Conservation (phyloP, 2,113 vertebrate genomes). For the Butorides virescens region DNA sequence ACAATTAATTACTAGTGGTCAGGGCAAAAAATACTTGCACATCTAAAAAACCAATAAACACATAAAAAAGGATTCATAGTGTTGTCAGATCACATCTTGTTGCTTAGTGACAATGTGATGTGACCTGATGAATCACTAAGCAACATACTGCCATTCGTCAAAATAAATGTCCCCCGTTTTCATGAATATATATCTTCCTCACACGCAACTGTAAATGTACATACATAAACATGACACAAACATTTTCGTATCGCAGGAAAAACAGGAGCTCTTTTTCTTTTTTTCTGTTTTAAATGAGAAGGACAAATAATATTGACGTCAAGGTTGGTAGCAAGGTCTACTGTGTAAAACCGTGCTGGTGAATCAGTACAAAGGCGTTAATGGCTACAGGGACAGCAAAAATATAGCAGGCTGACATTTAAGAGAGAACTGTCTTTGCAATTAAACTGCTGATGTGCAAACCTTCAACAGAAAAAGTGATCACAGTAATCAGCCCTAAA, state of each 20-base stretch:
- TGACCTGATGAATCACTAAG: constrained; percentile 50
- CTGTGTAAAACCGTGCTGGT: background rate
- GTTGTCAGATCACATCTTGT: constrained; percentile 54
- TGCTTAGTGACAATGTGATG: constrained; percentile 45
- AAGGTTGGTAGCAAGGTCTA: constrained; percentile 44
- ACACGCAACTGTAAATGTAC: background rate
- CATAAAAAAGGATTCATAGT: background rate
- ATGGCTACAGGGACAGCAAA: constrained; percentile 38
- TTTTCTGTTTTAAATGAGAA: background rate
- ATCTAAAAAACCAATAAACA: constrained; percentile 13
- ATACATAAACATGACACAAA: background rate
- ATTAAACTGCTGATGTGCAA: constrained; percentile 59
- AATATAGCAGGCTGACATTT: constrained; percentile 62
- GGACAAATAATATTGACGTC: constrained; percentile 3
- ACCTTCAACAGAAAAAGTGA: constrained; percentile 33
- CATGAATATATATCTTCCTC: background rate
- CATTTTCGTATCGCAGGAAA: background rate
- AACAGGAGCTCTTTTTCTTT: background rate
- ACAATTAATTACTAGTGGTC: background rate
- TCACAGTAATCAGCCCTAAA: constrained; percentile 36
- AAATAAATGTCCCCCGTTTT: background rate
- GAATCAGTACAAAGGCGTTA: constrained; percentile 34
- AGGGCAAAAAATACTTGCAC: constrained; percentile 26
- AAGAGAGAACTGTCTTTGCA: constrained; percentile 32
- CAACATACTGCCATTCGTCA: constrained; percentile 31